These are phyloP conservation scores for Trigoniulus corallinus DNA, from an alignment of 1,140 invertebrate species.

Conservation along the genomic window DNA sequence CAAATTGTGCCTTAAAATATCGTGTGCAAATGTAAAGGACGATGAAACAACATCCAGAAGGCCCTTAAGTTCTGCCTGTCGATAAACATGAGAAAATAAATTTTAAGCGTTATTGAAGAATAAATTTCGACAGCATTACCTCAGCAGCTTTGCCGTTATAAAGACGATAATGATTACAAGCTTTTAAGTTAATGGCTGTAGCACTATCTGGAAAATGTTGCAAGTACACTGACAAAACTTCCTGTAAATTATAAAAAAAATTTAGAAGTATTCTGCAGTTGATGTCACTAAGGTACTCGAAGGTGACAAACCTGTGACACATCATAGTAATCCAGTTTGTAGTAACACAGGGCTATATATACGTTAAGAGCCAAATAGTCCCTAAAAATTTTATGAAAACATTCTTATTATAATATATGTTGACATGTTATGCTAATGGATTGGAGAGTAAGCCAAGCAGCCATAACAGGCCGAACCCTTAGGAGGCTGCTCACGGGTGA, in stretches of 20 bases:
- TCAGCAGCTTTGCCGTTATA: conserved; percentile 92
- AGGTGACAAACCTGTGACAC: conserved; percentile 33
- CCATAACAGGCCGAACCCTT: no score
- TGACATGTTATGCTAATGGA: no score
- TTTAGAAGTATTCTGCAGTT: no score
- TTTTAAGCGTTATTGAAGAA: conserved; percentile 11
- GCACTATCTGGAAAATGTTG: conserved; percentile 84
- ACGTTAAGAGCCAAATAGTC: conserved; percentile 88
- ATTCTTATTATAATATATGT: no score
- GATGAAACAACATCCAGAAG: conserved; percentile 50
- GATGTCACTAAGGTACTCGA: no score
- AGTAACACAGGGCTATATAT: conserved; percentile 94
- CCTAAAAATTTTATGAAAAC: conserved; percentile 35
- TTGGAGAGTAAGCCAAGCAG: no score
- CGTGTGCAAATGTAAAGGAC: conserved; percentile 72
- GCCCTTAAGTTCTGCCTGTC: conserved; percentile 31
- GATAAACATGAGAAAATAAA: conserved; percentile 12
- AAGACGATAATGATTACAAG: conserved; percentile 68
- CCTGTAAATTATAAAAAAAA: conserved; percentile 47
- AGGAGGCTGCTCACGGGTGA: no score
- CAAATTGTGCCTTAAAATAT: conserved; percentile 86
- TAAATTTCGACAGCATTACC: conserved; percentile 20
- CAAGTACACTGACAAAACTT: conserved; percentile 84
- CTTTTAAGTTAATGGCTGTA: conserved; percentile 89
- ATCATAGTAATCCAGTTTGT: conserved; percentile 75